Evolutionary conservation across 2,113 vertebrate genomes (phyloP).

Genomic region (Bos indicus): DNA sequence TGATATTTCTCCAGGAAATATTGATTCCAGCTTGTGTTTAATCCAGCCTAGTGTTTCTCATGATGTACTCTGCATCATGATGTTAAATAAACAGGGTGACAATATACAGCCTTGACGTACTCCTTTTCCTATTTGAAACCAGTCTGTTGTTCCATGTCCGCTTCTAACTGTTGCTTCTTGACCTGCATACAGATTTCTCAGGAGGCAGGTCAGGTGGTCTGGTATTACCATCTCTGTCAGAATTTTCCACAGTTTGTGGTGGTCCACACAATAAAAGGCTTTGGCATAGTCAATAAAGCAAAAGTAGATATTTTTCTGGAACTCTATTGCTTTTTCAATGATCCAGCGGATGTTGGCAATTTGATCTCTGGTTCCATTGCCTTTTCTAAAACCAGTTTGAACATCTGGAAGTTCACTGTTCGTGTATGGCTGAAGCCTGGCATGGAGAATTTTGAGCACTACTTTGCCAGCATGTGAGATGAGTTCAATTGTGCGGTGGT

Average conservation of each 20-base stretch:
- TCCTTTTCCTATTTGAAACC: neutral
- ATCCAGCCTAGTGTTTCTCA: neutral
- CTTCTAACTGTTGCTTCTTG: neutral
- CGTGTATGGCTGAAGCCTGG: neutral
- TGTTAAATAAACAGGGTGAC: neutral
- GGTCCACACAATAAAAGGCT: neutral
- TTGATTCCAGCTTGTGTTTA: neutral
- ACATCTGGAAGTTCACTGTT: neutral
- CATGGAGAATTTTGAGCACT: neutral
- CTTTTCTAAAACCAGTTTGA: neutral
- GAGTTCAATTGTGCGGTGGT: fast-evolving
- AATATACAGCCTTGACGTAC: neutral
- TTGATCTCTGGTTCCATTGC: neutral
- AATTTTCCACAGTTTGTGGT: neutral
- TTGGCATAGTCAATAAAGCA: neutral
- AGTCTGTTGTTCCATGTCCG: neutral
- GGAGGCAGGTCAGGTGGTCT: neutral
- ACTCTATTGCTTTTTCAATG: neutral
- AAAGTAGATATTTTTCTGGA: neutral
- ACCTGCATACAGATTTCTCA: neutral
- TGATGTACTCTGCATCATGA: neutral
- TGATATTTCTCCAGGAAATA: neutral
- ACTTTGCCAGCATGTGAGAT: neutral
- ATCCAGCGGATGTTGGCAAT: neutral
- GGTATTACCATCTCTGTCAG: neutral